Evolutionary conservation across 1,140 invertebrate species (phyloP).

Genomic region (Phortica variegata): DNA sequence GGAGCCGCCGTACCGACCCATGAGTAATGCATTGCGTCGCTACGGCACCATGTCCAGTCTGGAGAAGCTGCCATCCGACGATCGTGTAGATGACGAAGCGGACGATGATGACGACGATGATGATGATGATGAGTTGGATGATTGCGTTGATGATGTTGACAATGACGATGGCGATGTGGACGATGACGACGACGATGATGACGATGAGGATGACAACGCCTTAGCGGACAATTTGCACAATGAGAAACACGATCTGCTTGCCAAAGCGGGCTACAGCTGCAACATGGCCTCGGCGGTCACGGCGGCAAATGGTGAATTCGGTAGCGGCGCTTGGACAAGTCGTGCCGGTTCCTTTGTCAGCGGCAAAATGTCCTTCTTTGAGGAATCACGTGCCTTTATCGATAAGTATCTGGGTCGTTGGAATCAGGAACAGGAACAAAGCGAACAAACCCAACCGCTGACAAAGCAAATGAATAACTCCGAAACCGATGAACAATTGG

Average conservation of each 20-base stretch:
- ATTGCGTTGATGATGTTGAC: conserved; percentile 20
- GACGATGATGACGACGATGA: conserved; percentile 45
- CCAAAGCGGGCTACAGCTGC: conserved; percentile 9
- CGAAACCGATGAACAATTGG: conserved; percentile 60
- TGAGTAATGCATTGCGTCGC: conserved; percentile 61
- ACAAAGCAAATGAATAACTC: conserved; percentile 49
- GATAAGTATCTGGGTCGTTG: conserved; percentile 55
- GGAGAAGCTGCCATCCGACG: conserved; percentile 63
- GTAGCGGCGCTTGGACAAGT: conserved; percentile 70
- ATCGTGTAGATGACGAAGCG: conserved; percentile 24
- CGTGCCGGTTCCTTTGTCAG: conserved; percentile 75
- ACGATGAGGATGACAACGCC: conserved; percentile 49
- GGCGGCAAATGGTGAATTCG: conserved; percentile 34
- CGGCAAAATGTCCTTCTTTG: conserved; percentile 76
- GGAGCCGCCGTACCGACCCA: conserved; percentile 61
- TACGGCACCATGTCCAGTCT: conserved; percentile 78
- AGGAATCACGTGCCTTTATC: conserved; percentile 61
- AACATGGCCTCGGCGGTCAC: neutral
- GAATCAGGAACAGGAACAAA: conserved; percentile 27
- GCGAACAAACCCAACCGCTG: conserved; percentile 21
- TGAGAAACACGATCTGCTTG: conserved; percentile 11
- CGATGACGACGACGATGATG: neutral
- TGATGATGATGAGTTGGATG: conserved; percentile 51
- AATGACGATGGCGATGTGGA: conserved; percentile 15
- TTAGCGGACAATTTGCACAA: conserved; percentile 29